Evolutionary conservation across 1,140 invertebrate species (phyloP).

Genomic region (Fopius arisanus): DNA sequence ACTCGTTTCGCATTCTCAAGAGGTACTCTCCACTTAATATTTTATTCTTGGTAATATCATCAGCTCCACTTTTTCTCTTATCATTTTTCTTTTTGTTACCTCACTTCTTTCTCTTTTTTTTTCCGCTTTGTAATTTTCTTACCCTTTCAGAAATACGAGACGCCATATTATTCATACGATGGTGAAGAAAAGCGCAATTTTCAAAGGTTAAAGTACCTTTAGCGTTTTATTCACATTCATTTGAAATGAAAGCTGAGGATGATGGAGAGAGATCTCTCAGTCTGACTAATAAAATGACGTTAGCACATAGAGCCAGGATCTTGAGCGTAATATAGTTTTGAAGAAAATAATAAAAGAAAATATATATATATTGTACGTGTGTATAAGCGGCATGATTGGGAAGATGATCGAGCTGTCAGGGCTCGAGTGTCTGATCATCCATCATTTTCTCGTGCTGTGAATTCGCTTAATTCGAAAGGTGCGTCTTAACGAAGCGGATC

Average conservation of each 20-base stretch:
- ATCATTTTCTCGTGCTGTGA: slow-evolving; percentile 25
- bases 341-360: background rate
- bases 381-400: slow-evolving; percentile 13
- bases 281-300: slow-evolving; percentile 7
- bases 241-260: slow-evolving; percentile 5
- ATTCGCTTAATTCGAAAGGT: slow-evolving; percentile 33
- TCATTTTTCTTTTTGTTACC: background rate
- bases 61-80: background rate
- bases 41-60: slow-evolving; percentile 15
- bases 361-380: background rate
- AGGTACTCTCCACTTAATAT: slow-evolving; percentile 6
- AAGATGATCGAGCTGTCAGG: slow-evolving; percentile 18
- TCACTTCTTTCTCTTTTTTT: background rate
- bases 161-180: slow-evolving; percentile 10
- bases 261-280: background rate
- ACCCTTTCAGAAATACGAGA: slow-evolving; percentile 3
- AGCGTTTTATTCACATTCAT: slow-evolving; percentile 10
- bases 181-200: slow-evolving; percentile 11
- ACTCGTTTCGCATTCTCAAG: slow-evolving; percentile 3
- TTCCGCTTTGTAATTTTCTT: background rate
- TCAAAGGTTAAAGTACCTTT: slow-evolving; percentile 5
- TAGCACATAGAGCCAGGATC: background rate
- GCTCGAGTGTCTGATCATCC: slow-evolving; percentile 24
- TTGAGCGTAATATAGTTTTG: background rate
- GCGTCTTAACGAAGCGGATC: slow-evolving; percentile 44